A percentile compares a stretch with the other conserved stretches of the same genome.
These are phyloP conservation scores for Zingel zingel DNA, from an alignment of 2,113 vertebrate species.

Conservation along the genomic window DNA sequence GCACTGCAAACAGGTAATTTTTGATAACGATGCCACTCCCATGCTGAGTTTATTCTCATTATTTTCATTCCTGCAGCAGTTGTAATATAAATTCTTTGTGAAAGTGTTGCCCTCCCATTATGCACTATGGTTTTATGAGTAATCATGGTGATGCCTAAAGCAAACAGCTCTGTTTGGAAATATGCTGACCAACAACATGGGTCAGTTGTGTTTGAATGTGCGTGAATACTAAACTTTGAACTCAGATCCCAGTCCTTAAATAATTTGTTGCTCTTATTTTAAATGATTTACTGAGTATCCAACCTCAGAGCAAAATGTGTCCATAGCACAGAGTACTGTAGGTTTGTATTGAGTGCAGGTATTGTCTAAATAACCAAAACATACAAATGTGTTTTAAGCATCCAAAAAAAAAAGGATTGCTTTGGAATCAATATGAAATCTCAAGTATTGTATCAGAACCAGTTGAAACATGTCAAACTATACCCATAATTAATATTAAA, in stretches of 20 bases:
- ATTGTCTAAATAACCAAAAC: background rate
- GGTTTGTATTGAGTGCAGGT: background rate
- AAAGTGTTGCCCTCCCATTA: background rate
- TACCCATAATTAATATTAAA: background rate
- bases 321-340: background rate
- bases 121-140: background rate
- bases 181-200: slow-evolving; percentile 20
- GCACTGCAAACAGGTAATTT: slow-evolving; percentile 68
- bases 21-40: slow-evolving; percentile 57
- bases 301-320: background rate
- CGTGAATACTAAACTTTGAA: slow-evolving; percentile 55
- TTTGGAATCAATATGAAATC: background rate
- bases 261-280: slow-evolving; percentile 33
- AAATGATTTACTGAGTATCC: background rate
- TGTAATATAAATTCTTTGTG: background rate
- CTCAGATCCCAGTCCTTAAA: slow-evolving; percentile 21
- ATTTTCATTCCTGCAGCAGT: slow-evolving; percentile 22
- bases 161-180: slow-evolving; percentile 44
- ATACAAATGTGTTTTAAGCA: background rate
- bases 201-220: slow-evolving; percentile 51
- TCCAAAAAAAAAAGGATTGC: background rate
- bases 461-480: background rate
- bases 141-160: background rate
- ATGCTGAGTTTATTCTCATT: slow-evolving; percentile 14
- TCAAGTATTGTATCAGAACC: background rate